Conservation (phyloP, 2,797 vertebrate genomes). For the Molossus molossus region DNA sequence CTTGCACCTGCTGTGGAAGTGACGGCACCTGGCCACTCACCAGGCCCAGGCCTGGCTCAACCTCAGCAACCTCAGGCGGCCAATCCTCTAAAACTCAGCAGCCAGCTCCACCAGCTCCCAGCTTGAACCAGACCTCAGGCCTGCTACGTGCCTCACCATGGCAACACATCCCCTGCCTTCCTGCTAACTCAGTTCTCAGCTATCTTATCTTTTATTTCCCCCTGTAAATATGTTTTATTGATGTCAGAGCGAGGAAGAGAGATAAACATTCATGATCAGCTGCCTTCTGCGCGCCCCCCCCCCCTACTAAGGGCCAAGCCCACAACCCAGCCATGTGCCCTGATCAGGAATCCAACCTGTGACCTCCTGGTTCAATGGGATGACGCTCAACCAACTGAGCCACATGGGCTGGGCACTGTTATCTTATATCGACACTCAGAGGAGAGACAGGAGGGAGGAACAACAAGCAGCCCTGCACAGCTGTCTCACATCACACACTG, state of each 20-base stretch:
- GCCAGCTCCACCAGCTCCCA: neutral
- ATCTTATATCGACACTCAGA: neutral
- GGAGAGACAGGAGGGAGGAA: neutral
- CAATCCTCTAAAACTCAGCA: neutral
- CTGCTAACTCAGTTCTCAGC: neutral
- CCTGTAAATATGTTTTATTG: too few species aligned
- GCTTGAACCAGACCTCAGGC: neutral
- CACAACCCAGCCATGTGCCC: too few species aligned
- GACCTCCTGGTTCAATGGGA: too few species aligned
- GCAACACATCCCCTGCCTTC: neutral
- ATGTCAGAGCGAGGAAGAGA: too few species aligned
- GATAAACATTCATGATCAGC: too few species aligned
- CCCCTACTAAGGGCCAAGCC: too few species aligned
- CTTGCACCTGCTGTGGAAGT: neutral
- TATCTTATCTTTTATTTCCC: neutral
- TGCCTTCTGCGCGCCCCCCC: too few species aligned
- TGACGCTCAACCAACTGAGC: too few species aligned
- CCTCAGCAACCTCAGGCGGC: neutral
- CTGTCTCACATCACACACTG: fast-evolving
- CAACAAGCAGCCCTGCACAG: fast-evolving
- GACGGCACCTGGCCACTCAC: neutral
- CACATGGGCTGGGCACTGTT: neutral
- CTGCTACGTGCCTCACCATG: neutral
- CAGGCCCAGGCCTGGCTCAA: neutral
- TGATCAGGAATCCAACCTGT: too few species aligned